phyloP scores from a whole-genome alignment of 2,797 vertebrate species.

The Acropternis orthonyx region DNA sequence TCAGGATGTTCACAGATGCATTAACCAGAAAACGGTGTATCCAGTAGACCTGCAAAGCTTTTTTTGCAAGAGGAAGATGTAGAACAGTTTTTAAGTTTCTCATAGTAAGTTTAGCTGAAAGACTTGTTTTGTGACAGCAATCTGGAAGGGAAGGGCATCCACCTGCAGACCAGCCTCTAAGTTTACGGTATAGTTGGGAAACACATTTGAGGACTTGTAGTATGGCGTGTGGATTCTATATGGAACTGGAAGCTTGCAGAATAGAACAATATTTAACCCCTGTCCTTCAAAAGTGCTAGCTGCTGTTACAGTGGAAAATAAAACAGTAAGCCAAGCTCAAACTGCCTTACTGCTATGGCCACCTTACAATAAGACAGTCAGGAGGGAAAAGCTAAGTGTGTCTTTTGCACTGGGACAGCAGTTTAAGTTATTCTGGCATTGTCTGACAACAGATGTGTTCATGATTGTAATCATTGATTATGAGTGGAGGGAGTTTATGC shows the following conservation, averaged over 20 bases:
- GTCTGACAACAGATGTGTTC: neutral
- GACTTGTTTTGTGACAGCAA: neutral
- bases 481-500: neutral
- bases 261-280: neutral
- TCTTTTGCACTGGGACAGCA: neutral
- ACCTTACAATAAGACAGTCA: neutral
- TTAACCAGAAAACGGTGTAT: neutral
- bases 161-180: neutral
- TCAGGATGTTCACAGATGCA: neutral
- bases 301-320: neutral
- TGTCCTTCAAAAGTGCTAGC: neutral
- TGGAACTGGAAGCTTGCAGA: neutral
- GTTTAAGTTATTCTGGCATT: neutral
- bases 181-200: neutral
- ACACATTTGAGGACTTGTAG: neutral
- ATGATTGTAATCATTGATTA: neutral
- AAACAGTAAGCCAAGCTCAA: neutral
- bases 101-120: neutral
- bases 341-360: neutral
- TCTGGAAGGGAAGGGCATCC: neutral
- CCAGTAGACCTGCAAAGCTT: neutral
- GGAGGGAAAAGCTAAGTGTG: neutral
- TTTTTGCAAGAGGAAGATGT: neutral
- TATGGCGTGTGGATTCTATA: neutral
- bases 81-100: neutral